Evolutionary conservation across 30 jellyfish, hydroid and myxozoan genomes (phyloP).

Genomic region (Aurelia coerulea): DNA sequence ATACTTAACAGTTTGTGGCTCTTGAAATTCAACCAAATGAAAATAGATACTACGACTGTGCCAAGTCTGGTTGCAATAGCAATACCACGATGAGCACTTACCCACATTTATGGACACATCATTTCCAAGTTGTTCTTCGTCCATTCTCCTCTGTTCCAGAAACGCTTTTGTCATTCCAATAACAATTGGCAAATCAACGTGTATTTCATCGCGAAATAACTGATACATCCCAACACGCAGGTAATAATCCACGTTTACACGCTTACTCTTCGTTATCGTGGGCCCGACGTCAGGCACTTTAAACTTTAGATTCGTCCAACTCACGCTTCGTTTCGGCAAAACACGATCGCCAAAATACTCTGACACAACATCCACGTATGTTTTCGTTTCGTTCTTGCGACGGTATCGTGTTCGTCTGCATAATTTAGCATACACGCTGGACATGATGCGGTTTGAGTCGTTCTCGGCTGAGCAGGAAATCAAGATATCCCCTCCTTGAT

Average conservation of each 20-base stretch:
- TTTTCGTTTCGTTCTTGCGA: slow-evolving; percentile 59
- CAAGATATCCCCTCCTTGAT: slow-evolving; percentile 73
- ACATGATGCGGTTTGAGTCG: slow-evolving; percentile 88
- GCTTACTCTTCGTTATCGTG: slow-evolving; percentile 79
- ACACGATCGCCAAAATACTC: slow-evolving; percentile 81
- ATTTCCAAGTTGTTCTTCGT: slow-evolving; percentile 10
- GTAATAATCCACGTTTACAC: slow-evolving; percentile 84
- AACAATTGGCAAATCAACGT: slow-evolving; percentile 92
- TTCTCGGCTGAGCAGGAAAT: slow-evolving; percentile 87
- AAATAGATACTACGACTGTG: too few relatives aligned
- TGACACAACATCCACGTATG: slow-evolving; percentile 70
- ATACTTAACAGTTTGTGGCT: too few relatives aligned
- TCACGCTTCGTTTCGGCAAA: slow-evolving; percentile 45
- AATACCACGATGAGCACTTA: neutral
- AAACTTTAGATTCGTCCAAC: slow-evolving; percentile 79
- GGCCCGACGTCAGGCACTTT: slow-evolving; percentile 85
- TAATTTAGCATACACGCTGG: slow-evolving; percentile 91
- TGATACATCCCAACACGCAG: slow-evolving; percentile 98
- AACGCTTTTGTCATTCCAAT: slow-evolving; percentile 72
- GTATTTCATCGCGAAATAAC: slow-evolving; percentile 88
- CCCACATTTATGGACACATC: slow-evolving; percentile 48
- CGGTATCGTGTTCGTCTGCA: slow-evolving; percentile 89
- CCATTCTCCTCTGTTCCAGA: slow-evolving; percentile 18
- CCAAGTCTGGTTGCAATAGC: too few relatives aligned
- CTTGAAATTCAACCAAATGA: too few relatives aligned